Conservation (phyloP, 2,888 invertebrate genomes). For the Altica lythri region DNA sequence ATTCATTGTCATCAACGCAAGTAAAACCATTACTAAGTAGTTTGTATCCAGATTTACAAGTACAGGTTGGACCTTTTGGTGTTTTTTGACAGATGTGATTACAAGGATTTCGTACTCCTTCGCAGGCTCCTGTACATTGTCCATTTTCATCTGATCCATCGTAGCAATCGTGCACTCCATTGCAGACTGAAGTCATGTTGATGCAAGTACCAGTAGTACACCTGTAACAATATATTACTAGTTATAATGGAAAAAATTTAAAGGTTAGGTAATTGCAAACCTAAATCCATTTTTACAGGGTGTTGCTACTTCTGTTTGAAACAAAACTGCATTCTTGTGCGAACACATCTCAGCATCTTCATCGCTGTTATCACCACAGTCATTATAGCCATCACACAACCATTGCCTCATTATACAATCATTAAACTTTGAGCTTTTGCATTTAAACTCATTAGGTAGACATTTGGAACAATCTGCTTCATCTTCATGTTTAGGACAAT, state of each 20-base stretch:
- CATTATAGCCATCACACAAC: slow-evolving; percentile 65
- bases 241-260: not conserved
- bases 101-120: slow-evolving; percentile 57
- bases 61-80: slow-evolving; percentile 70
- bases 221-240: slow-evolving; percentile 40
- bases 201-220: slow-evolving; percentile 71
- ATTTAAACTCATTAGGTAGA: slow-evolving; percentile 59
- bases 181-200: slow-evolving; percentile 67
- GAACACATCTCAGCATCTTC: slow-evolving; percentile 56
- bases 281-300: slow-evolving; percentile 59
- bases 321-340: slow-evolving; percentile 16
- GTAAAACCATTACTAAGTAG: slow-evolving; percentile 59
- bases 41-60: slow-evolving; percentile 66
- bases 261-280: slow-evolving; percentile 21
- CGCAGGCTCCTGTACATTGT: slow-evolving; percentile 63
- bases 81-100: slow-evolving; percentile 65
- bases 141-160: slow-evolving; percentile 74
- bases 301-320: slow-evolving; percentile 10
- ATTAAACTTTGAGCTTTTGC: slow-evolving; percentile 57
- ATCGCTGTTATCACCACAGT: slow-evolving; percentile 76
- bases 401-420: slow-evolving; percentile 64
- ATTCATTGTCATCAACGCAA: slow-evolving; percentile 77
- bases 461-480: slow-evolving; percentile 62
- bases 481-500: slow-evolving; percentile 76
- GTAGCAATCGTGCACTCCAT: slow-evolving; percentile 66